A percentile compares a stretch with the other conserved stretches of the same genome.
Evolutionary conservation across 92 coral and sea anemone genomes (phyloP).

Genomic region (Zoanthus solanderi): DNA sequence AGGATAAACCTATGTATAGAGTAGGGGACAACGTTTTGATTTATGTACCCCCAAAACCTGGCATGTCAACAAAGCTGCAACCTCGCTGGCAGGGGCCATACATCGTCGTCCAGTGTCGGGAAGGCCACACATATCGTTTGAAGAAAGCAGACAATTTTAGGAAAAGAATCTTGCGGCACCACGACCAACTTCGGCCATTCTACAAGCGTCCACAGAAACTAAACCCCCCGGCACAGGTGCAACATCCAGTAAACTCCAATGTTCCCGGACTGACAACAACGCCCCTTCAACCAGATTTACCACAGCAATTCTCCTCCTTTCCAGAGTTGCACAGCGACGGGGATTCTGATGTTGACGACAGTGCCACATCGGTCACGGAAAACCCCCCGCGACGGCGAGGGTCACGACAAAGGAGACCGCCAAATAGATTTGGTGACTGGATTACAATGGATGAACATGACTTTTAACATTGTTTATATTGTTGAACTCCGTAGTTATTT

Average conservation of each 20-base stretch:
- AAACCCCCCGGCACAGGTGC: background rate
- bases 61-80: conserved; percentile 55
- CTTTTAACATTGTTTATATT: conserved; percentile 32
- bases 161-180: conserved; percentile 48
- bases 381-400: conserved; percentile 24
- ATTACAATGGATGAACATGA: conserved; percentile 9
- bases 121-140: conserved; percentile 56
- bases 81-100: conserved; percentile 59
- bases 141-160: conserved; percentile 46
- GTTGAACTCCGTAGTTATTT: conserved; percentile 35
- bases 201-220: conserved; percentile 26
- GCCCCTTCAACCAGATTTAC: background rate
- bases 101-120: conserved; percentile 55
- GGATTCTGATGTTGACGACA: conserved; percentile 20
- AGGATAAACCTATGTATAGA: conserved; percentile 18
- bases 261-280: background rate
- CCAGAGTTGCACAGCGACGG: conserved; percentile 15
- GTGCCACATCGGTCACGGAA: background rate
- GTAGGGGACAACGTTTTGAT: conserved; percentile 65
- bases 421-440: conserved; percentile 52
- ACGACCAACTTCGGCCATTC: conserved; percentile 60
- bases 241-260: background rate
- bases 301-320: background rate
- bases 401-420: background rate
- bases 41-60: conserved; percentile 56